Conservation (phyloP, 2,113 vertebrate species). For the Hylia prasina region DNA sequence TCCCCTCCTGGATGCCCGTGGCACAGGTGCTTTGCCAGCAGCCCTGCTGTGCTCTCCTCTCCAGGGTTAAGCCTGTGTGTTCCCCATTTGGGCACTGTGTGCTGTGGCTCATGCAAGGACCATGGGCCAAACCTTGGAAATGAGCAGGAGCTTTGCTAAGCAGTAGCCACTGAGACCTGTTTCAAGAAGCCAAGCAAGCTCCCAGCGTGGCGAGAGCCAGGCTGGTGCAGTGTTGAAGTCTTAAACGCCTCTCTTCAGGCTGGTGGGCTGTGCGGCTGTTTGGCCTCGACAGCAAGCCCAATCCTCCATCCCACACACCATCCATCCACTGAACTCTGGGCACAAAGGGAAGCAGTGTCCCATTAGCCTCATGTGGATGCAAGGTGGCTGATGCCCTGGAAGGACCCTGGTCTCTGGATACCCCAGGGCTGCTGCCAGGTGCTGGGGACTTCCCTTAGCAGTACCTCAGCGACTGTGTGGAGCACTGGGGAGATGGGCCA, state of each 20-base stretch:
- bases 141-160: background rate
- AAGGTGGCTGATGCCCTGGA: background rate
- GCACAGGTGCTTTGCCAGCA: background rate
- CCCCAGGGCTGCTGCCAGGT: background rate
- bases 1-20: fast-evolving
- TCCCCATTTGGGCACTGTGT: fast-evolving
- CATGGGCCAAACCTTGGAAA: fast-evolving
- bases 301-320: background rate
- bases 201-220: fast-evolving
- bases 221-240: fast-evolving
- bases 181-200: background rate
- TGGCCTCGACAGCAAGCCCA: background rate
- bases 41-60: background rate
- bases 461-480: background rate
- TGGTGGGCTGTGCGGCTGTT: background rate
- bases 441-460: background rate
- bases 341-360: background rate
- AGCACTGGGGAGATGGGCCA: background rate
- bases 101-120: fast-evolving
- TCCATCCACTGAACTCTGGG: too few species aligned
- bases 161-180: fast-evolving
- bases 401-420: background rate
- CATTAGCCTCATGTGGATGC: fast-evolving
- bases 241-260: background rate
- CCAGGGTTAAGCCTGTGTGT: fast-evolving